These are phyloP conservation scores for Leucopsar rothschildi DNA, from an alignment of 2,113 vertebrate genomes.

Conservation along the genomic window DNA sequence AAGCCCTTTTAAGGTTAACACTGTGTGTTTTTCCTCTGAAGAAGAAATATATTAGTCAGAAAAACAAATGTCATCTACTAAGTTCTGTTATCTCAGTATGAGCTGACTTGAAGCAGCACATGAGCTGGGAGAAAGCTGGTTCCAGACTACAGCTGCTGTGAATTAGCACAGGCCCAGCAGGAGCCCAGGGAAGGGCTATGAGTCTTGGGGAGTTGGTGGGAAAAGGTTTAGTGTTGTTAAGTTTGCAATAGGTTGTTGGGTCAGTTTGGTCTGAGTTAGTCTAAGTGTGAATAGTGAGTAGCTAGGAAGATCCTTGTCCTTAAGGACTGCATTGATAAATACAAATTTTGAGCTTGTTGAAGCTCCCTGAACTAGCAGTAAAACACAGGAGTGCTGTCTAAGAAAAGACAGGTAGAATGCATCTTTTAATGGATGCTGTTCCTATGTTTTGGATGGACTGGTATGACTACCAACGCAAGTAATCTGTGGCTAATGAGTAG, in stretches of 20 bases:
- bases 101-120: background rate
- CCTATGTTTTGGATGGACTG: background rate
- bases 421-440: background rate
- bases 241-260: background rate
- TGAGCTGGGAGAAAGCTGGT: background rate
- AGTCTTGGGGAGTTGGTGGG: accelerated
- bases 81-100: background rate
- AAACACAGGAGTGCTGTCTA: background rate
- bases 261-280: background rate
- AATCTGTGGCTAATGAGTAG: background rate
- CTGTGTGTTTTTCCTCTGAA: background rate
- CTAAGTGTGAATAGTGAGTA: background rate
- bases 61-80: background rate
- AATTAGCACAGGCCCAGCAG: background rate
- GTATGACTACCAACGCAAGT: background rate
- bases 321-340: background rate
- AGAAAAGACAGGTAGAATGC: background rate
- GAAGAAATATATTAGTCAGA: background rate
- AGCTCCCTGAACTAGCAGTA: background rate
- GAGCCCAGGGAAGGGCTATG: background rate
- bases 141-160: background rate
- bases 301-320: background rate
- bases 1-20: background rate
- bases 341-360: background rate
- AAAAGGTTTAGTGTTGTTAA: background rate